Base-by-base conservation (phyloP, 2,113 vertebrate genomes). In the Calonectris borealis region DNA sequence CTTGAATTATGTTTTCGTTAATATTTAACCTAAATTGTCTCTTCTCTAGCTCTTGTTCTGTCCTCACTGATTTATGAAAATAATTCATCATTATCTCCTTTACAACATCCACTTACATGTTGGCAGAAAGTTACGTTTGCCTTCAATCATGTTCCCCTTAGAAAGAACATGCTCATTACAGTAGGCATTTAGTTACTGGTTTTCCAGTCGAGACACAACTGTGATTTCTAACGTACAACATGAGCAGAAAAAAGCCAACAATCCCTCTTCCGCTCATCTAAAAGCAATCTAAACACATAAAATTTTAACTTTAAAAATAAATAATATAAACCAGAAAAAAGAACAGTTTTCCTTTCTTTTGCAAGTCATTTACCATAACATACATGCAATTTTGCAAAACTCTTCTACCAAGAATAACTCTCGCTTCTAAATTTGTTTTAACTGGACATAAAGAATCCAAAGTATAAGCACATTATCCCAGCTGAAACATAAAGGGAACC, bases 1-100 rank as follows among this genome's bases (percentile, higher is more conserved):
- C 26, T 26, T 78, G 62, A 93, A 61, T 76, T 82, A 77, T 10
- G 13, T 22, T 70, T 97, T 88, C 11, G 1, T 80, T 92, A 89
- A 83, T 93, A 87, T 85, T 92, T 91, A 91, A 94, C 44, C 22
- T 79, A 84, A 84, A 51, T 60, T 78, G 52, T 73, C 54, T 89
- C 77, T 84, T 79, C 72, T 70, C 6, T 65, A 65, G 27, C 72
- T 84, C 86, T 84, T 92, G 51, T 26, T 81, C 79, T 92, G 64
- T 89, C 44, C 61, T 89, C 22, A 18, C 1, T 38, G 49, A 94
- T 75, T 93, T 89, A 78, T 76, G 44, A 91, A 94, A 95, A 91
- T 14, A 95, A 84, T 85, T 96, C 20, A 83, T 88, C 44, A 66
- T 91, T 90, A 88, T 80, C 64, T 87, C 36, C 34, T 55, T 48